A percentile compares a stretch with the other conserved stretches of the same genome.
phyloP scores from a whole-genome alignment of 2,113 vertebrate species.

The Symphodus melops region DNA sequence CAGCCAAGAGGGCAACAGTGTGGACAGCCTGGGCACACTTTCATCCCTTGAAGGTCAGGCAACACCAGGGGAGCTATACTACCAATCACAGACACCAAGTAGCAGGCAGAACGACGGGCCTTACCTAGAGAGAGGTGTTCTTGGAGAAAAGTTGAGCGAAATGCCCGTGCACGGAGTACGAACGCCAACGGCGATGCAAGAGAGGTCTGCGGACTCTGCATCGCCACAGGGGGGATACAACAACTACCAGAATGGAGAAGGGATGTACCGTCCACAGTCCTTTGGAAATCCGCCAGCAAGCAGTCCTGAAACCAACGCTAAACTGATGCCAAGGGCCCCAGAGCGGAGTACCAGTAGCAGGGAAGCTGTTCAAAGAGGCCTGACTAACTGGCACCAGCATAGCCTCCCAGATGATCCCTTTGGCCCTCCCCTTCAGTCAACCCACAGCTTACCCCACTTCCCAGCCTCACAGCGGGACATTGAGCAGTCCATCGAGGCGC shows the following conservation, averaged over 20 bases:
- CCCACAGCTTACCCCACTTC: constrained; percentile 89
- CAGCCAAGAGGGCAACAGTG: constrained; percentile 92
- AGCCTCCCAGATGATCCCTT: constrained; percentile 84
- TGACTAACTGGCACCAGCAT: constrained; percentile 93
- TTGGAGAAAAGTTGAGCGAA: constrained; percentile 62
- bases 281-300: constrained; percentile 81
- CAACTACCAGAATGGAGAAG: constrained; percentile 78
- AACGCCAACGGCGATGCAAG: constrained; percentile 85
- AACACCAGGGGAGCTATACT: constrained; percentile 82
- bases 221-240: constrained; percentile 75
- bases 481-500: constrained; percentile 93
- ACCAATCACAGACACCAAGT: constrained; percentile 78
- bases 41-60: constrained; percentile 90
- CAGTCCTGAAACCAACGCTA: constrained; percentile 79
- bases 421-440: constrained; percentile 79
- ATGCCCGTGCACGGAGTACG: constrained; percentile 82
- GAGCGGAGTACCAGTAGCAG: constrained; percentile 93
- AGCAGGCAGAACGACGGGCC: constrained; percentile 79
- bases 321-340: constrained; percentile 83
- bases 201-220: constrained; percentile 80
- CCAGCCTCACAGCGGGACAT: constrained; percentile 92
- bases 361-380: constrained; percentile 94
- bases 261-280: constrained; percentile 88
- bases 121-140: constrained; percentile 69
- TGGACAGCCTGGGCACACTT: constrained; percentile 92